phyloP scores from a whole-genome alignment of 2,113 vertebrate genomes.

The Poecilia latipinna region DNA sequence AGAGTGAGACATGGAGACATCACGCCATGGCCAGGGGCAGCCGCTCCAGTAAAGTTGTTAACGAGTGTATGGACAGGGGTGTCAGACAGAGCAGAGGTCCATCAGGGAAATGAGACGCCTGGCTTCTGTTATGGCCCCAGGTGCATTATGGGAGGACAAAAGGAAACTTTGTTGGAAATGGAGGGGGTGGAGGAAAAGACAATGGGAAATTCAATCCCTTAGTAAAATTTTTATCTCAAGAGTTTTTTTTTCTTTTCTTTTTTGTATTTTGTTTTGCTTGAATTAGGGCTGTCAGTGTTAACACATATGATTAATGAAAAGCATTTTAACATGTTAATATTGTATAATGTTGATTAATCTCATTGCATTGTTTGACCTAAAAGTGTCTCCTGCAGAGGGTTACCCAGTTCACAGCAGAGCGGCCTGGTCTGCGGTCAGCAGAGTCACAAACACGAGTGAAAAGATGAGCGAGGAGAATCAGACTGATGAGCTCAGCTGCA shows the following conservation, averaged over 20 bases:
- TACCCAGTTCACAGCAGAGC: no score
- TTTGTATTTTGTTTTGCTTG: no score
- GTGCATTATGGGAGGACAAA: constrained; percentile 72
- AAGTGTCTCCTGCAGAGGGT: no score
- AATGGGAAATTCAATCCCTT: background rate
- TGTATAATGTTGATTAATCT: no score
- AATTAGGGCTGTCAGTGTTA: no score
- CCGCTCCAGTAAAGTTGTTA: constrained; percentile 78
- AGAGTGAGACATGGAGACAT: constrained; percentile 65
- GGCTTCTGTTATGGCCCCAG: constrained; percentile 73
- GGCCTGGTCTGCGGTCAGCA: no score
- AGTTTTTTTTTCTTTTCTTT: background rate
- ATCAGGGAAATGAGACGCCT: constrained; percentile 79
- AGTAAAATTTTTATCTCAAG: constrained; percentile 2
- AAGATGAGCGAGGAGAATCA: no score
- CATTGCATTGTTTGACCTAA: no score
- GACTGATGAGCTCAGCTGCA: no score
- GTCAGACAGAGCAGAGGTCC: constrained; percentile 74
- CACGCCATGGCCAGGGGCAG: constrained; percentile 59
- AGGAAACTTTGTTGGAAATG: constrained; percentile 73
- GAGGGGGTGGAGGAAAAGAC: constrained; percentile 54
- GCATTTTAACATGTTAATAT: no score
- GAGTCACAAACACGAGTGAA: no score
- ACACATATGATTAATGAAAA: no score
- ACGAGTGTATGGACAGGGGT: constrained; percentile 77